Percentiles rank a stretch among this genome's conserved stretches.
Evolutionary conservation across 2,113 vertebrate species (phyloP).

Genomic region (Nothobranchius furzeri): DNA sequence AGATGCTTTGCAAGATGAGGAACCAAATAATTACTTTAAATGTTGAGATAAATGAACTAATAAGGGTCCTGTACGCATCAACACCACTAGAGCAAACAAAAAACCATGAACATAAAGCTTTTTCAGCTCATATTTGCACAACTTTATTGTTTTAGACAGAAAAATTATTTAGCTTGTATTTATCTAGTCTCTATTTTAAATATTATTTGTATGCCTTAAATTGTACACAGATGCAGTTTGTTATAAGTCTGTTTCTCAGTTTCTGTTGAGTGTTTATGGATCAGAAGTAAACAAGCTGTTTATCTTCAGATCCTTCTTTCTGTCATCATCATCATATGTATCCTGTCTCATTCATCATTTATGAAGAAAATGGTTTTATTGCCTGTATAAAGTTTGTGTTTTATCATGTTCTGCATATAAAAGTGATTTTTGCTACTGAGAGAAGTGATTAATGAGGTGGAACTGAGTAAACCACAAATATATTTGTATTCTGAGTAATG

Average conservation of each 20-base stretch:
- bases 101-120: no score
- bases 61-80: no score
- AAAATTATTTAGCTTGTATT: background rate
- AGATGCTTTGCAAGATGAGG: no score
- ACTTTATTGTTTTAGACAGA: background rate
- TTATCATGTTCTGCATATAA: constrained; percentile 10
- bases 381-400: constrained; percentile 15
- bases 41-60: no score
- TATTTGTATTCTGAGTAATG: no score
- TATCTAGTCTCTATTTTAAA: background rate
- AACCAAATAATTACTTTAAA: no score
- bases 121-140: no score
- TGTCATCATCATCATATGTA: constrained; percentile 18
- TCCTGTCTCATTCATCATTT: constrained; percentile 23
- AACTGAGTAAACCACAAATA: no score
- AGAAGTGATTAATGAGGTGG: no score
- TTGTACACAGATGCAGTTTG: background rate
- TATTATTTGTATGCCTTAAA: background rate
- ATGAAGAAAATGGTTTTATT: constrained; percentile 3
- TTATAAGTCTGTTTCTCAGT: background rate
- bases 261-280: background rate
- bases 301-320: constrained; percentile 22
- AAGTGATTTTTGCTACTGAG: no score
- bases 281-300: constrained; percentile 4
- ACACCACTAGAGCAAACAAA: no score